Base-by-base conservation (phyloP, 2,113 vertebrate genomes). In the Gadus chalcogrammus region DNA sequence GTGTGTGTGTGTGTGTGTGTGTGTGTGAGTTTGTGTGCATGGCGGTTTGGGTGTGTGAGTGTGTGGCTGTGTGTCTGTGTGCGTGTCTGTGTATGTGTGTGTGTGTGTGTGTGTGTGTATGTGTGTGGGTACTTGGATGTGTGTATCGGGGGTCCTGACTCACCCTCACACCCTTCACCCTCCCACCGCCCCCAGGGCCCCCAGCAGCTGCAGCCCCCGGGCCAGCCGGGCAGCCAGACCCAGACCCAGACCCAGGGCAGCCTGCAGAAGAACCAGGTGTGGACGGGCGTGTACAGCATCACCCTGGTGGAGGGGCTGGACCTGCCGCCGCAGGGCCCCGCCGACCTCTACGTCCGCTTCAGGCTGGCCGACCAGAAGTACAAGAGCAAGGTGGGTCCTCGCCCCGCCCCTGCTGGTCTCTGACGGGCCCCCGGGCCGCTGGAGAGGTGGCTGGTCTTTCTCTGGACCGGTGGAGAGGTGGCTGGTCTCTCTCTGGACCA, bases 301-400 rank as follows among this genome's bases (percentile, higher is more conserved):
- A 94, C 94, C 0, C 87, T 99, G 76, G 73, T 98, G 80, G 95
- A 97, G 82, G 98, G 96, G 4, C 95, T 91, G 83, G 93, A 95
- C 68, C 89, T 99, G 73, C 92, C 94, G 0, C 90, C 91, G 74
- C 82, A 90, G 1, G 89, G 90, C 38, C 80, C 92, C 38, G 90
- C 93, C 2, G 95, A 97, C 74, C 75, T 94, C 75, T 99, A 95
- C 48, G 95, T 97, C 56, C 92, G 93, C 82, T 94, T 97, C 78
- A 94, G 94, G 82, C 86, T 98, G 20, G 93, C 95, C 60, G 94
- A 98, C 66, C 96, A 99, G 87, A 96, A 93, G 81, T 98, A 95
- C 83, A 97, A 92, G 71, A 99, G 97, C 89, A 99, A 96, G 94
- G 98, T 99, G 71, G 69, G 79, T 60, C 31, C 61, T 70, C 71